These are phyloP conservation scores for Acanthornis magna DNA, from an alignment of 2,797 vertebrate species.

Conservation along the genomic window DNA sequence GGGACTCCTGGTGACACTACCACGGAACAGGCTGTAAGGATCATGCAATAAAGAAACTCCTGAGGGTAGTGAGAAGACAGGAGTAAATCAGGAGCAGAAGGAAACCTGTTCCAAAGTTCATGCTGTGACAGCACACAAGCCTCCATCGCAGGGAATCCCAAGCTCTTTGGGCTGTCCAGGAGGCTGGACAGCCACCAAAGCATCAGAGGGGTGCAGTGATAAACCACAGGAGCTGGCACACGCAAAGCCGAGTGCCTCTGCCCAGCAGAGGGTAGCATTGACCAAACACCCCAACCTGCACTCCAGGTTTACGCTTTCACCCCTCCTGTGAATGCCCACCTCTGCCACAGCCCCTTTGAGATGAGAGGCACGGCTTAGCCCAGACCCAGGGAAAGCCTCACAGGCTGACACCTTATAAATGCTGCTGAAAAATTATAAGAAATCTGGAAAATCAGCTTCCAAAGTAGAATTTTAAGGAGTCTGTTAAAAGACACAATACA, in stretches of 20 bases:
- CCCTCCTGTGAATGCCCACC: not conserved
- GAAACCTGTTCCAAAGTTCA: not conserved
- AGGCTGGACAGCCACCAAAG: not conserved
- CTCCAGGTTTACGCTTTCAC: not conserved
- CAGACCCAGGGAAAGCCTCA: not conserved
- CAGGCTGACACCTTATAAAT: not conserved
- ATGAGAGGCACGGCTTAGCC: not conserved
- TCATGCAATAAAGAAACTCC: not conserved
- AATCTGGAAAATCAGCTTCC: not conserved
- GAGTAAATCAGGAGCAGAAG: not conserved
- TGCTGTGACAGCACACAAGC: not conserved
- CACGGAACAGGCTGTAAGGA: accelerated
- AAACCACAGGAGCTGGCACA: not conserved
- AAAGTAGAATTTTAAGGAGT: not conserved
- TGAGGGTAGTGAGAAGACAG: too few relatives aligned
- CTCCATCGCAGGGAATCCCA: accelerated
- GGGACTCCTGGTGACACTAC: not conserved
- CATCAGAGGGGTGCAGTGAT: not conserved
- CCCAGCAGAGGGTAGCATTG: conserved; percentile 62
- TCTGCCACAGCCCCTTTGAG: not conserved
- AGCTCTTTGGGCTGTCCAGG: not conserved
- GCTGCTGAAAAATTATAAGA: not conserved
- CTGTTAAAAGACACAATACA: not conserved
- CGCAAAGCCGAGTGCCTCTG: not conserved
- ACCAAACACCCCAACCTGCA: not conserved